These are phyloP conservation scores for Myiotriccus ornatus DNA, from an alignment of 2,797 vertebrate species.

Conservation along the genomic window DNA sequence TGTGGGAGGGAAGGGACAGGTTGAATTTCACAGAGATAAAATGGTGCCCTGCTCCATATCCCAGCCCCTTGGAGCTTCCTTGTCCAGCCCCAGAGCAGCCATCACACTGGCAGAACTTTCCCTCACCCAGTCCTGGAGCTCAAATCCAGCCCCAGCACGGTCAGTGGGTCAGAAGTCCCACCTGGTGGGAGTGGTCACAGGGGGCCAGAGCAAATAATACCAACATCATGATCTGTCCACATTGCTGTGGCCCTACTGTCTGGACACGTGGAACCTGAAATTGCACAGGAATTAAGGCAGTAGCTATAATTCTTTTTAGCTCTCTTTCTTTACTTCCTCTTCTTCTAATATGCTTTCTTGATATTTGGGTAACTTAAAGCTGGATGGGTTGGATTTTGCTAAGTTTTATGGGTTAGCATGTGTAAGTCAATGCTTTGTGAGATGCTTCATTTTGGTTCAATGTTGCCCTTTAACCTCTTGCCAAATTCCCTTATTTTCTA, in stretches of 20 bases:
- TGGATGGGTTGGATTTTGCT: neutral
- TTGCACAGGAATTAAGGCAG: neutral
- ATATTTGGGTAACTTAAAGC: neutral
- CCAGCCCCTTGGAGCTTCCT: neutral
- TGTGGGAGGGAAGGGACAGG: neutral
- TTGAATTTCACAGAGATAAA: neutral
- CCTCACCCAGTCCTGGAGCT: too few relatives aligned
- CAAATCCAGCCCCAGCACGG: neutral
- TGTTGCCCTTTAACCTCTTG: neutral
- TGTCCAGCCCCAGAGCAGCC: neutral
- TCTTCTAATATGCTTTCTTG: neutral
- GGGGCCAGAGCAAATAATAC: neutral
- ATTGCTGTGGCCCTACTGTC: neutral
- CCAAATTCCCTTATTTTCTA: neutral
- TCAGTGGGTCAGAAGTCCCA: neutral
- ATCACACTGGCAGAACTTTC: neutral
- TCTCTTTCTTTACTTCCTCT: neutral
- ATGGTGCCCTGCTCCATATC: neutral
- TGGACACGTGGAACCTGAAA: neutral
- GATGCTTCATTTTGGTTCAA: neutral
- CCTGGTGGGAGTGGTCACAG: neutral
- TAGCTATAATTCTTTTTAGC: neutral
- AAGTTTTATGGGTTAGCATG: neutral
- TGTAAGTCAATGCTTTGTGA: neutral
- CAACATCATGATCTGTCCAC: neutral